Evolutionary conservation across 2,113 vertebrate species (phyloP), one percentile per base, ranked within the genome.

Genomic region (Tauraco erythrolophus): DNA sequence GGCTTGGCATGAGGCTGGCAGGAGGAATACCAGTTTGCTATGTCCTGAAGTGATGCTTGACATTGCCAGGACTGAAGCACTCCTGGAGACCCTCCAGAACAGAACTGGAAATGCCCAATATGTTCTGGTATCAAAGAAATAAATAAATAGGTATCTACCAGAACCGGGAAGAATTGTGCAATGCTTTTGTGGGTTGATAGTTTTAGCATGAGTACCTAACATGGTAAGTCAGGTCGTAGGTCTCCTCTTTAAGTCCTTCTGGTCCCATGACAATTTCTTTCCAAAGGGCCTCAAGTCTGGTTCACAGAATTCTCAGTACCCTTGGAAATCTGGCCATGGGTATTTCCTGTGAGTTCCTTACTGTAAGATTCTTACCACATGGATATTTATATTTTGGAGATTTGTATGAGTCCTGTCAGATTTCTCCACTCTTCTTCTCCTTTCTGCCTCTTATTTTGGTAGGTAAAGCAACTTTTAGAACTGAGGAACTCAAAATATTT

Each of bases 21-120:
- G 37, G 57, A 61, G 7, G 13, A 54, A 41, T 10, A 41, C 5
- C 4, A 5, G 3, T 77, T 69, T 91, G 41, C 41, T 43, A 43
- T 14, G 0, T 51, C 54, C 35, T 1, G 2, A 81, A 74, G 17
- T 2, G 24, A 14, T 53, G 45, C 35, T 76, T 1, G 1, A 16
- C 22, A 61, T 39, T 66, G 25, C 6, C n/a, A 64, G n/a, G 24
- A 27, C 10, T 66, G 46, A 81, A 14, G 19, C 21, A 71, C n/a
- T 71, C 57, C 51, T 50, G 56, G 37, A 83, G 53, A 66, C 7
- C 10, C 28, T 46, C 4, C 4, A 71, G 23, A 28, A 56, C 7
- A 35, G 48, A 65, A 50, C 7, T 23, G 23, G 7, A 86, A 91
- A 79, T 85, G 11, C 5, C 23, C 35, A 18, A 10, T 21, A 30